Conservation (phyloP, 2,888 invertebrate genomes). For the Quadroppia sp. region DNA sequence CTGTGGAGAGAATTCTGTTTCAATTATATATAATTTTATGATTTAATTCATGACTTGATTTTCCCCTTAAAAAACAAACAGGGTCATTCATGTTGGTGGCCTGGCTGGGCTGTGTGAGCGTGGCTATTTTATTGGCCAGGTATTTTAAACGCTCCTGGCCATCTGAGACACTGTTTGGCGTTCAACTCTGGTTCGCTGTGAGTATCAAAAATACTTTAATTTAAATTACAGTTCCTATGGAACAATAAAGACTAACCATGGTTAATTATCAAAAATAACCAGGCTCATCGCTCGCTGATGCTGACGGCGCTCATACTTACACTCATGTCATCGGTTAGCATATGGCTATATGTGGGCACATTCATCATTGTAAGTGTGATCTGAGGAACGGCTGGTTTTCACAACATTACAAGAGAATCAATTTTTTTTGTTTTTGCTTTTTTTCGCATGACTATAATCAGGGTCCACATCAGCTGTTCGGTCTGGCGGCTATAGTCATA, state of each 20-base stretch:
- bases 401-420: too few species aligned
- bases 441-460: background rate
- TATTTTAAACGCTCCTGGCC: slow-evolving; percentile 89
- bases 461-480: slow-evolving; percentile 42
- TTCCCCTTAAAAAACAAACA: slow-evolving; percentile 19
- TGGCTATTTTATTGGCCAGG: slow-evolving; percentile 78
- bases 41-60: background rate
- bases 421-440: background rate
- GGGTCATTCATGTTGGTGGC: slow-evolving; percentile 81
- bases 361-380: slow-evolving; percentile 55
- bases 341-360: slow-evolving; percentile 64
- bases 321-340: slow-evolving; percentile 70
- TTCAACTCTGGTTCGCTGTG: slow-evolving; percentile 91
- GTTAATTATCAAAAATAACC: background rate
- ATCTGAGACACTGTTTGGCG: slow-evolving; percentile 71
- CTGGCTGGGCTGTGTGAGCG: slow-evolving; percentile 80
- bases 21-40: slow-evolving; percentile 12
- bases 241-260: too few species aligned
- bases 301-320: slow-evolving; percentile 73
- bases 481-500: slow-evolving; percentile 25
- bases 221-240: too few species aligned
- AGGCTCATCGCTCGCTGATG: slow-evolving; percentile 85
- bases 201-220: slow-evolving; percentile 52
- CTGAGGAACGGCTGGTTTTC: background rate
- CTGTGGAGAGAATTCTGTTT: background rate